Percentiles rank a stretch among this genome's conserved stretches.
phyloP scores from a whole-genome alignment of 2,797 vertebrate species.

The Pipistrellus kuhlii region DNA sequence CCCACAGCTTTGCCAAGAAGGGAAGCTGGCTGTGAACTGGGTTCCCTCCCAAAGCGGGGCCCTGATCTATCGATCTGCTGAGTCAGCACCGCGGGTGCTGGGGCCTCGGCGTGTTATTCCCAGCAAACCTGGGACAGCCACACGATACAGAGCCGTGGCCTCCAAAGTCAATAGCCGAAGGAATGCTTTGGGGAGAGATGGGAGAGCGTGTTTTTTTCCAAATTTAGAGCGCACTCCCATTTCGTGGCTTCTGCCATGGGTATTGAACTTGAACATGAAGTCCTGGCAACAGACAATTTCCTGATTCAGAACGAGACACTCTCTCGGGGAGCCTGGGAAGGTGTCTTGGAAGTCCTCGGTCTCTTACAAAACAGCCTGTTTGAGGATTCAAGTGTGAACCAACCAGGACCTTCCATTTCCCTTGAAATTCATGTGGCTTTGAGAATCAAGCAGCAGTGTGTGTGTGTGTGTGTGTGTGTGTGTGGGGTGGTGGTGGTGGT shows the following conservation, averaged over 20 bases:
- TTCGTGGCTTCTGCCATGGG: slow-evolving; percentile 70
- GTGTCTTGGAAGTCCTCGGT: not conserved
- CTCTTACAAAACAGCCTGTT: slow-evolving; percentile 36
- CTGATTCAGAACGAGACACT: slow-evolving; percentile 64
- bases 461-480: no score
- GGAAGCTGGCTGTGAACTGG: not conserved
- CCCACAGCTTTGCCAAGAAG: not conserved
- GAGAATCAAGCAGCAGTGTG: not conserved
- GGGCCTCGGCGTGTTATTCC: not conserved
- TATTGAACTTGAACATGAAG: slow-evolving; percentile 70
- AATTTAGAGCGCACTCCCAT: slow-evolving; percentile 74
- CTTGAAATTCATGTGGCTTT: slow-evolving; percentile 35
- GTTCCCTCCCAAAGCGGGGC: not conserved
- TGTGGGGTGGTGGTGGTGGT: no score
- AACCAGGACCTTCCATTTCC: not conserved
- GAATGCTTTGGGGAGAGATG: slow-evolving; percentile 64
- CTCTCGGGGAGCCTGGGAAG: not conserved
- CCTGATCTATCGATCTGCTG: not conserved
- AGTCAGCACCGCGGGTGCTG: rapidly evolving
- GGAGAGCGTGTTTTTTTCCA: slow-evolving; percentile 68
- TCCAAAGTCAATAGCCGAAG: slow-evolving; percentile 73
- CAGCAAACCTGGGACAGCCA: not conserved
- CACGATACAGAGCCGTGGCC: not conserved
- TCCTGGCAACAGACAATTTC: slow-evolving; percentile 64
- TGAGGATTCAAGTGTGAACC: not conserved